phyloP scores from a whole-genome alignment of 2,888 invertebrate species.

The Trichogramma dendrolimi region DNA sequence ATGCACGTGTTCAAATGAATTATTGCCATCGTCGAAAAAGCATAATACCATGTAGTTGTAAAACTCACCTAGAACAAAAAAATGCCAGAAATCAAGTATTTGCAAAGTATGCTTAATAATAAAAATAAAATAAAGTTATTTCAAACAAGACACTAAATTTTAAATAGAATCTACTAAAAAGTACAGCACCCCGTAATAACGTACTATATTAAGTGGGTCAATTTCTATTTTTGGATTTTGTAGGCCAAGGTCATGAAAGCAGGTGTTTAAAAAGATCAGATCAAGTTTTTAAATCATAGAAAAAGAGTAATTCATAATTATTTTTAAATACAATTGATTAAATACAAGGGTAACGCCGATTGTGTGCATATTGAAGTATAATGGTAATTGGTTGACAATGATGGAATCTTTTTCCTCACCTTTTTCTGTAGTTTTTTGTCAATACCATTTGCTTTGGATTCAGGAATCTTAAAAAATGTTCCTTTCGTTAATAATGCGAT shows the following conservation, averaged over 20 bases:
- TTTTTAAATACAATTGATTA: not conserved
- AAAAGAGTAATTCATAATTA: not conserved
- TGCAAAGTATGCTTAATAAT: no score
- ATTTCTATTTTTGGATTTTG: no score
- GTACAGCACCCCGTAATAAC: no score
- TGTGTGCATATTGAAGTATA: not conserved
- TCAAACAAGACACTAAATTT: no score
- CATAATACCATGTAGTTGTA: not conserved
- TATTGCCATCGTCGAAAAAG: slow-evolving; percentile 8
- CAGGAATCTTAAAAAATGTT: slow-evolving; percentile 36
- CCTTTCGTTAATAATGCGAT: not conserved
- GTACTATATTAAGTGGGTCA: no score
- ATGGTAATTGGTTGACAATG: not conserved
- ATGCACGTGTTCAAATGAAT: slow-evolving; percentile 14
- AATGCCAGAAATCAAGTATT: not conserved
- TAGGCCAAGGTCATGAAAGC: no score
- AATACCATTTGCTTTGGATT: slow-evolving; percentile 48
- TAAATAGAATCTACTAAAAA: no score
- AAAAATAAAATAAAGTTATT: no score
- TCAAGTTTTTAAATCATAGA: no score
- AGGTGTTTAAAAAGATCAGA: no score
- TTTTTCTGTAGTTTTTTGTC: slow-evolving; percentile 44
- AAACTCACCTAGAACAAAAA: slow-evolving; percentile 32
- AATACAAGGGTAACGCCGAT: not conserved
- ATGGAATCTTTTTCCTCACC: slow-evolving; percentile 35